A percentile compares a stretch with the other conserved stretches of the same genome.
Evolutionary conservation across 1,140 invertebrate genomes (phyloP).

Genomic region (Alviniconcha marisindica): DNA sequence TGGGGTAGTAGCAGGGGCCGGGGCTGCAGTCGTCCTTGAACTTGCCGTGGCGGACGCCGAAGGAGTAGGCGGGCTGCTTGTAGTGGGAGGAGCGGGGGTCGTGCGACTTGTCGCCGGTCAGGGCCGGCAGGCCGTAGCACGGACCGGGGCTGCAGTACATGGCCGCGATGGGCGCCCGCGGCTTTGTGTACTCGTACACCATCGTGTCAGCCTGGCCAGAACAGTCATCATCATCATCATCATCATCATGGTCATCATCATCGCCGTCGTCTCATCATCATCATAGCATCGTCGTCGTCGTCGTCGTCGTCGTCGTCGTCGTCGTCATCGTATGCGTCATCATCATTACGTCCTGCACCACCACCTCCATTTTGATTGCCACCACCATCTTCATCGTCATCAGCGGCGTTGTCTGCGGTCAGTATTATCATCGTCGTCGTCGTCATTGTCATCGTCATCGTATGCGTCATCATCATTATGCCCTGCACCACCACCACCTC

Average conservation of each 20-base stretch:
- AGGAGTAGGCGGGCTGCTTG: slow-evolving; percentile 71
- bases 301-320: too few species aligned
- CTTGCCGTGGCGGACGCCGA: slow-evolving; percentile 71
- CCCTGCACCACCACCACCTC: too few species aligned
- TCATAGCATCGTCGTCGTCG: too few species aligned
- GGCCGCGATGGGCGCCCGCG: slow-evolving; percentile 92
- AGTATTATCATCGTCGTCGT: too few species aligned
- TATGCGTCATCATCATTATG: too few species aligned
- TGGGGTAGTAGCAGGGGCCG: slow-evolving; percentile 66
- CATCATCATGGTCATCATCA: neutral
- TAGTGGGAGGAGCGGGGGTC: slow-evolving; percentile 73
- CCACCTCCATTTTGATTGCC: too few species aligned
- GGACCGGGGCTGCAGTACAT: slow-evolving; percentile 94
- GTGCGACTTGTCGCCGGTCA: slow-evolving; percentile 71
- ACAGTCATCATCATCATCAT: neutral
- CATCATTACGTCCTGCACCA: too few species aligned
- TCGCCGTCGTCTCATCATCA: too few species aligned
- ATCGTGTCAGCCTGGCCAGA: slow-evolving; percentile 1
- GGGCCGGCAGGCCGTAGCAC: slow-evolving; percentile 72
- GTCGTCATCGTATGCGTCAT: too few species aligned
- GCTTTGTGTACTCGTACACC: slow-evolving; percentile 78
- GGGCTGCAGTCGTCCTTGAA: slow-evolving; percentile 71
- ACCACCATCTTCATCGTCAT: too few species aligned
- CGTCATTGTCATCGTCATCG: too few species aligned
- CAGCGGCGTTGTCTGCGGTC: too few species aligned